Percentiles rank a stretch among this genome's conserved stretches.
Evolutionary conservation across 2,797 vertebrate species (phyloP).

Genomic region (Oryzias sinensis): DNA sequence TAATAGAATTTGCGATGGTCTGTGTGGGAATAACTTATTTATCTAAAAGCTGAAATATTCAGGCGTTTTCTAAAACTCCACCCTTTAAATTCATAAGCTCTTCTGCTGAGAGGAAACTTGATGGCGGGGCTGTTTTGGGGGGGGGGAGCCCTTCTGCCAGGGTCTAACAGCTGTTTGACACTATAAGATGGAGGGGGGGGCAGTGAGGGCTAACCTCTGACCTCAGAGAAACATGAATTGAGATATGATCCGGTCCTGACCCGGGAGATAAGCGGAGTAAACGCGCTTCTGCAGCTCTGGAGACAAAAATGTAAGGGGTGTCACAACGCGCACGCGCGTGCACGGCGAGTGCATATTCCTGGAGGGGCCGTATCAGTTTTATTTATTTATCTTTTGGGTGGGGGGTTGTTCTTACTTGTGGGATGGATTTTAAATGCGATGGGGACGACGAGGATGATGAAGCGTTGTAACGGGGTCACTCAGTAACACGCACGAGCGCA

Average conservation of each 20-base stretch:
- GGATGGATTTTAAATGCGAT: constrained; percentile 34
- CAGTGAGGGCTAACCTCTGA: constrained; percentile 46
- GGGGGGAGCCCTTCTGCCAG: constrained; percentile 19
- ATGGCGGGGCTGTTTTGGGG: constrained; percentile 53
- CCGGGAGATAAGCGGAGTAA: constrained; percentile 28
- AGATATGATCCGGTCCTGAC: constrained; percentile 8
- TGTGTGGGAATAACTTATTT: constrained; percentile 66
- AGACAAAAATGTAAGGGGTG: constrained; percentile 39
- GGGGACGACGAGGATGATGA: constrained; percentile 28
- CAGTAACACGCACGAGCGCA: constrained; percentile 54
- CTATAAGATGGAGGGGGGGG: not conserved
- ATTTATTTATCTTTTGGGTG: constrained; percentile 12
- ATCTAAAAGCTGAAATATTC: constrained; percentile 68
- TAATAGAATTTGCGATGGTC: constrained; percentile 60
- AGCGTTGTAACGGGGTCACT: constrained; percentile 16
- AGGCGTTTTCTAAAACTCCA: constrained; percentile 47
- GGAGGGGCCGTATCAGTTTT: constrained; percentile 29
- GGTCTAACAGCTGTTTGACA: constrained; percentile 46
- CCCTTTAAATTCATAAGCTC: constrained; percentile 55
- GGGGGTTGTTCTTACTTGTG: constrained; percentile 32
- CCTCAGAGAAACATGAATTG: constrained; percentile 22
- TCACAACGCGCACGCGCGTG: constrained; percentile 18
- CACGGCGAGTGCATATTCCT: constrained; percentile 57
- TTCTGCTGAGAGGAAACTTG: constrained; percentile 50
- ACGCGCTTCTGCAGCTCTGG: constrained; percentile 39